Conservation (phyloP, 2,888 invertebrate genomes). For the Epistrophe grossulariae region DNA sequence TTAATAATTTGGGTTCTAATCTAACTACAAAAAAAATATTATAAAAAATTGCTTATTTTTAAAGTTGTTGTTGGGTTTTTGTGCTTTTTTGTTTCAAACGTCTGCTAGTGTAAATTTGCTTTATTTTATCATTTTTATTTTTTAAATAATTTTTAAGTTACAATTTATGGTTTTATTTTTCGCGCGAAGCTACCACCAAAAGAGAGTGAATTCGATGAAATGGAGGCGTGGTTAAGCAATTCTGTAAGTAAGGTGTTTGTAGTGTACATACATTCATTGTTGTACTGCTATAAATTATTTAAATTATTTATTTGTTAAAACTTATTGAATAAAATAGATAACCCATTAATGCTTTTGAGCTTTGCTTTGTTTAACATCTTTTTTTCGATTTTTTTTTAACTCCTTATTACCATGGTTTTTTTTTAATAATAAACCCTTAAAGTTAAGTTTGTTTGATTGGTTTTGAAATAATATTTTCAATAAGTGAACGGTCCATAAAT, state of each 20-base stretch:
- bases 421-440: not conserved
- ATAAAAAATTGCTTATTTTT: conserved; percentile 75
- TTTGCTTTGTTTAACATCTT: not conserved
- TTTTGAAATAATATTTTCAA: too few species aligned
- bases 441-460: too few species aligned
- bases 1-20: conserved; percentile 23
- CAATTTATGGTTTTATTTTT: conserved; percentile 77
- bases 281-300: conserved; percentile 55
- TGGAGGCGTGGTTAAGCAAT: conserved; percentile 96
- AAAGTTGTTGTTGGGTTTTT: conserved; percentile 69
- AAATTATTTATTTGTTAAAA: conserved; percentile 11
- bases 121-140: conserved; percentile 76
- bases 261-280: conserved; percentile 52
- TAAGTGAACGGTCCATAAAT: too few species aligned
- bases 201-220: conserved; percentile 96
- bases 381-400: not conserved
- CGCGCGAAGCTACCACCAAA: conserved; percentile 85
- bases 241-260: conserved; percentile 83
- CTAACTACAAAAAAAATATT: conserved; percentile 64
- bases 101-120: conserved; percentile 76
- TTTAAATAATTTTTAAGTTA: conserved; percentile 81
- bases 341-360: conserved; percentile 51
- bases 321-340: conserved; percentile 21
- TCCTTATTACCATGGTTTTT: not conserved
- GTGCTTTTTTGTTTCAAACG: conserved; percentile 71